Percentiles rank a stretch among this genome's conserved stretches.
These are phyloP conservation scores for Reticulitermes speratus DNA, from an alignment of 1,140 invertebrate genomes.

Conservation along the genomic window DNA sequence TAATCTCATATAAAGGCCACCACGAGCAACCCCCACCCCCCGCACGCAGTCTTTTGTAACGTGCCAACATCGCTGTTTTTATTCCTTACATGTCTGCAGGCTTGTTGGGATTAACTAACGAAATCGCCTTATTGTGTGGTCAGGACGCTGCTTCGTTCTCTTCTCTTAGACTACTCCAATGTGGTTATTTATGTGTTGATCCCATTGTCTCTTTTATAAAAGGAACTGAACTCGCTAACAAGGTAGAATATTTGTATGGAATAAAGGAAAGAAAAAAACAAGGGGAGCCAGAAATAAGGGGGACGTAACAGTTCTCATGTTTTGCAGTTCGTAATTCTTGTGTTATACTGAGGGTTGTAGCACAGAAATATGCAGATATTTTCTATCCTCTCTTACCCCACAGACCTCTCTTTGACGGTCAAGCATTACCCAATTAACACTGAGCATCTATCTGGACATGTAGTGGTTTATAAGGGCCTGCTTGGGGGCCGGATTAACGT, in stretches of 20 bases:
- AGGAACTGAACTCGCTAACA: slow-evolving; percentile 8
- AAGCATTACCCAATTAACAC: neutral
- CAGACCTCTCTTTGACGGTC: neutral
- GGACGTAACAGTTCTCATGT: neutral
- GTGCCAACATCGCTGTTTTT: slow-evolving; percentile 14
- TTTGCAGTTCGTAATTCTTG: neutral
- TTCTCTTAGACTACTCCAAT: neutral
- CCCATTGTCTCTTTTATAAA: slow-evolving; percentile 10
- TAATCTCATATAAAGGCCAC: slow-evolving; percentile 16
- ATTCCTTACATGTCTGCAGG: slow-evolving; percentile 3
- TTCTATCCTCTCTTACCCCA: neutral
- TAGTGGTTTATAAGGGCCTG: neutral
- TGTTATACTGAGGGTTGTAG: neutral
- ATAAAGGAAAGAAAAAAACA: neutral
- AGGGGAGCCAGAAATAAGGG: neutral
- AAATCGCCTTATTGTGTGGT: slow-evolving; percentile 28
- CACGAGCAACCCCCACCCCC: neutral
- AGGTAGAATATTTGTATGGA: neutral
- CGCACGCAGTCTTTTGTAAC: neutral
- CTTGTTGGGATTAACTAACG: neutral
- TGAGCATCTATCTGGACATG: neutral
- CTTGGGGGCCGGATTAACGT: neutral
- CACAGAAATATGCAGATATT: neutral
- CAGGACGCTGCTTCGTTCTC: neutral
- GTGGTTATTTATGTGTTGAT: slow-evolving; percentile 28